These are phyloP conservation scores for Amazona vittata DNA, from an alignment of 2,113 vertebrate genomes.

Conservation along the genomic window DNA sequence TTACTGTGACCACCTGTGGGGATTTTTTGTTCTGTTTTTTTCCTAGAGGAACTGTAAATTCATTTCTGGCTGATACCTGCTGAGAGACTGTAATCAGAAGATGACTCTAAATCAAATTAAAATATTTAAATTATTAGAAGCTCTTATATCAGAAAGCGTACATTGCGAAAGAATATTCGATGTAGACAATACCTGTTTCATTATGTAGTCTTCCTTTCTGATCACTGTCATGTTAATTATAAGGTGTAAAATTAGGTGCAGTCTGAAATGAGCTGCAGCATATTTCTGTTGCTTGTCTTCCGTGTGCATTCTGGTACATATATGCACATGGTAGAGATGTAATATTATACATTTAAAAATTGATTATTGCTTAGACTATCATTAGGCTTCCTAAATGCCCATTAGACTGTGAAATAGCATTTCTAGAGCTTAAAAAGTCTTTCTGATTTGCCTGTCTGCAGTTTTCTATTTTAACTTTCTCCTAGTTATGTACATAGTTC, in stretches of 20 bases:
- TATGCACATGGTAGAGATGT: background rate
- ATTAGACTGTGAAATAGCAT: background rate
- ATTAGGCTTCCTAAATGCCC: background rate
- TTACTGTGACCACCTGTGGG: background rate
- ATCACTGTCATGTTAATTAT: background rate
- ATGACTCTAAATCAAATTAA: background rate
- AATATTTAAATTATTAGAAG: background rate
- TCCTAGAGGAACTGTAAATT: background rate
- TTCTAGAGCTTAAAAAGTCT: background rate
- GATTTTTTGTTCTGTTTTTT: conserved; percentile 24
- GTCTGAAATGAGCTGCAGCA: background rate
- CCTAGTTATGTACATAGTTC: background rate
- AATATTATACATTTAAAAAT: background rate
- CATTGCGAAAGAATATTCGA: background rate
- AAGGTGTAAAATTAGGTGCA: background rate
- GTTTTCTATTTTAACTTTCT: background rate
- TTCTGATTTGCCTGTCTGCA: background rate
- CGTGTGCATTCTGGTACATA: background rate
- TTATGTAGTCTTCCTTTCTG: background rate
- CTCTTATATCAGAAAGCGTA: background rate
- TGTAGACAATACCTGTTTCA: background rate
- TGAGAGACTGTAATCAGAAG: background rate
- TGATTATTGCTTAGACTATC: background rate
- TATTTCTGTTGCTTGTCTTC: background rate
- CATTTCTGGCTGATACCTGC: background rate